These are phyloP conservation scores for Chironomus riparius DNA, from an alignment of 2,888 invertebrate species.

Conservation along the genomic window DNA sequence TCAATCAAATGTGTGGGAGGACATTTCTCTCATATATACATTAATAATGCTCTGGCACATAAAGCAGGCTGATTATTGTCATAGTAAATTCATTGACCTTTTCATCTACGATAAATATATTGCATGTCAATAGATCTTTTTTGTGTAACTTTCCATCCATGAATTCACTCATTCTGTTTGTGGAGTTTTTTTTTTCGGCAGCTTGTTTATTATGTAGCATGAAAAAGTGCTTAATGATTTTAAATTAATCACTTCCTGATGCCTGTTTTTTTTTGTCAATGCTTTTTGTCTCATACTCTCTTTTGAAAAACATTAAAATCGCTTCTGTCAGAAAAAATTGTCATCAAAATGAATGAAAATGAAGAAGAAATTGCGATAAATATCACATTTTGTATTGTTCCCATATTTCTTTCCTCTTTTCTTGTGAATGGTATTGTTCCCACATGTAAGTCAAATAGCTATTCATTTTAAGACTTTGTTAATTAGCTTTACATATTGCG, in stretches of 20 bases:
- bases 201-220: neutral
- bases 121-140: neutral
- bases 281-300: neutral
- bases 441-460: neutral
- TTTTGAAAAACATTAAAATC: too few species aligned
- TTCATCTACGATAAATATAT: neutral
- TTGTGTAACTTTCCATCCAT: neutral
- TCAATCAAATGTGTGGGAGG: neutral
- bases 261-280: slow-evolving; percentile 1
- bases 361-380: neutral
- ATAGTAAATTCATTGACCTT: neutral
- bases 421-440: neutral
- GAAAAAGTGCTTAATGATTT: slow-evolving; percentile 17
- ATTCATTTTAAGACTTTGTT: too few species aligned
- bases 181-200: neutral
- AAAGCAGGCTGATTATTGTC: too few species aligned
- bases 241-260: slow-evolving; percentile 26
- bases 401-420: neutral
- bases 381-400: neutral
- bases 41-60: neutral
- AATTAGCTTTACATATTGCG: too few species aligned
- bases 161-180: neutral
- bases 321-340: neutral
- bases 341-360: neutral
- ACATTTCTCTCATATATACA: neutral